These are phyloP conservation scores for Hypercompe scribonia DNA, from an alignment of 2,888 invertebrate species.

Conservation along the genomic window DNA sequence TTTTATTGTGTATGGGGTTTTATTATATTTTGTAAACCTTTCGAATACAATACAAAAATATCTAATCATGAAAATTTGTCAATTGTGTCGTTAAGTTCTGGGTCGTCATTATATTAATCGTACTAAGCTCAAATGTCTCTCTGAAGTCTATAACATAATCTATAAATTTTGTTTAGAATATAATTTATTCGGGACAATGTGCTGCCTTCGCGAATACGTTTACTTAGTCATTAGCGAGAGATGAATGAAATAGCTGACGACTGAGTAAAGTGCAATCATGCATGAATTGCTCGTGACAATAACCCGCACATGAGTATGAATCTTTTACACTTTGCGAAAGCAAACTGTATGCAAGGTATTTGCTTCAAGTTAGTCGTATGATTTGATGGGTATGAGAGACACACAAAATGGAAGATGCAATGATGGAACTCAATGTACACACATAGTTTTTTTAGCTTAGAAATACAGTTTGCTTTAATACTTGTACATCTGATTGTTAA, in stretches of 20 bases:
- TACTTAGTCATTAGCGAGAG: conserved; percentile 30
- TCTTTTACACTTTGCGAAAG: conserved; percentile 34
- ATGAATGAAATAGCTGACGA: conserved; percentile 32
- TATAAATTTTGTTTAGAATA: neutral
- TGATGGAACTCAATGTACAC: neutral
- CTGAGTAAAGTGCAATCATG: conserved; percentile 25
- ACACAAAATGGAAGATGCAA: conserved; percentile 1
- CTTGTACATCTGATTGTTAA: neutral
- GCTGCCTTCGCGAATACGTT: conserved; percentile 21
- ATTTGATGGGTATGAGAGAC: conserved; percentile 20
- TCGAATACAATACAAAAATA: neutral
- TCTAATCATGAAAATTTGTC: neutral
- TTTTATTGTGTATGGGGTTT: too few relatives aligned
- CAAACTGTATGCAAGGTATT: conserved; percentile 43
- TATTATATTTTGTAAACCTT: neutral
- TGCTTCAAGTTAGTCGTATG: conserved; percentile 30
- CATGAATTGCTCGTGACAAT: conserved; percentile 25
- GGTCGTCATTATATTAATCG: neutral
- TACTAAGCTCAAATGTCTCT: conserved; percentile 24
- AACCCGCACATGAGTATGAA: conserved; percentile 13
- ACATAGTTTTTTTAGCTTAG: neutral
- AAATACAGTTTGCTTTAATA: neutral
- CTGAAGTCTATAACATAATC: neutral
- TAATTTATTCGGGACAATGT: conserved; percentile 36
- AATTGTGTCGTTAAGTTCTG: neutral